A percentile compares a stretch with the other conserved stretches of the same genome.
Conservation (phyloP, 2,113 vertebrate species). For the Odontesthes bonariensis region DNA sequence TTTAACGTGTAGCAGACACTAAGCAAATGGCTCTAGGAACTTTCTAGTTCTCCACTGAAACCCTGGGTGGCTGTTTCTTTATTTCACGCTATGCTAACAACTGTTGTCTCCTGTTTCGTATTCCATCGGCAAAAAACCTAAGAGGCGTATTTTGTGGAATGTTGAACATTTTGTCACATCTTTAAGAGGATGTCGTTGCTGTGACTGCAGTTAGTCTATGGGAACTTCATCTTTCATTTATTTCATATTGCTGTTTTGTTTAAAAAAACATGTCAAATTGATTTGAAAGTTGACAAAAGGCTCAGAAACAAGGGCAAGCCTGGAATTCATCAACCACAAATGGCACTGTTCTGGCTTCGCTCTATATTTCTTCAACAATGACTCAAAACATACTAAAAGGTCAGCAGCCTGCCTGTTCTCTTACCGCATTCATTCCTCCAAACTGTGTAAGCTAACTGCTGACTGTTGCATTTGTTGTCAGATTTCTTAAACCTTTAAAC, state of each 20-base stretch:
- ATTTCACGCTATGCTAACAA: background rate
- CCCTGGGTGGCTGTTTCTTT: background rate
- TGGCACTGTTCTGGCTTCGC: constrained; percentile 11
- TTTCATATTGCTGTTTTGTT: background rate
- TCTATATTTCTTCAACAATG: constrained; percentile 18
- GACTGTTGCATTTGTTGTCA: constrained; percentile 9
- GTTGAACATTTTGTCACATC: background rate
- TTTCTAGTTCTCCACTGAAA: too few relatives aligned
- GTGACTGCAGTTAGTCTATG: background rate
- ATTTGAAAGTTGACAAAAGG: background rate
- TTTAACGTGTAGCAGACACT: too few relatives aligned
- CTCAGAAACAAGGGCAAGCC: background rate
- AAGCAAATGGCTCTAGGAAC: too few relatives aligned
- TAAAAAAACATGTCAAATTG: background rate
- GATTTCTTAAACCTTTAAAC: constrained; percentile 10
- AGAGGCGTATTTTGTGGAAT: too few relatives aligned
- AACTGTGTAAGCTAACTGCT: background rate
- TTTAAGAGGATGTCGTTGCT: background rate
- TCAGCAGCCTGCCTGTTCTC: constrained; percentile 19
- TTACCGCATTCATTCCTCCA: constrained; percentile 5
- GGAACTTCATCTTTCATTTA: background rate
- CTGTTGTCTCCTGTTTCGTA: too few relatives aligned
- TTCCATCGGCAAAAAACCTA: too few relatives aligned
- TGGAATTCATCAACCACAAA: background rate
- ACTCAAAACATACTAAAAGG: constrained; percentile 13